phyloP scores from a whole-genome alignment of 2,113 vertebrate genomes.

The Saccopteryx bilineata region DNA sequence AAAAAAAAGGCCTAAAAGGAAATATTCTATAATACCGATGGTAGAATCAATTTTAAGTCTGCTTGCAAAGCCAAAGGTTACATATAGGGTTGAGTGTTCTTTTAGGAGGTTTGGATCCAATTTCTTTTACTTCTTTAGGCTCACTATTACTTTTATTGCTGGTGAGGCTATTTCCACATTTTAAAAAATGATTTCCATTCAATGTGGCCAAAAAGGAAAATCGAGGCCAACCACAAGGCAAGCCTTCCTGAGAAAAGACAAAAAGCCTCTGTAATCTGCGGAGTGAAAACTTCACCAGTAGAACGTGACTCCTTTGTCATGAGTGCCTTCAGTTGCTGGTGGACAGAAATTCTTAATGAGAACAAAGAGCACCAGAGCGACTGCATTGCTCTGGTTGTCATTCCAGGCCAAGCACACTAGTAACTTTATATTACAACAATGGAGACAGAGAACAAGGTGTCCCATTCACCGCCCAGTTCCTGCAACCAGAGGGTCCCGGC shows the following conservation, averaged over 20 bases:
- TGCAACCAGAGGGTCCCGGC: not conserved
- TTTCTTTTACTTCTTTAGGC: slow-evolving; percentile 33
- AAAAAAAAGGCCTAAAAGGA: not conserved
- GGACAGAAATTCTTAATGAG: slow-evolving; percentile 58
- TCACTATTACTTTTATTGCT: slow-evolving; percentile 44
- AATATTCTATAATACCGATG: not conserved
- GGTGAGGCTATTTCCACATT: slow-evolving; percentile 53
- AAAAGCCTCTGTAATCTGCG: slow-evolving; percentile 69
- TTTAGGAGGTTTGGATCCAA: not conserved
- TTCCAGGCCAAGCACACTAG: not conserved
- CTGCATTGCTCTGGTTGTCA: not conserved
- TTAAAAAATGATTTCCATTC: slow-evolving; percentile 70
- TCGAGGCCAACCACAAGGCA: slow-evolving; percentile 45
- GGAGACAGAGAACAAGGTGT: slow-evolving; percentile 73
- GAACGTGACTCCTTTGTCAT: slow-evolving; percentile 67
- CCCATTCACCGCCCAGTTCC: slow-evolving; percentile 53
- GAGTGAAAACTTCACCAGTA: slow-evolving; percentile 60
- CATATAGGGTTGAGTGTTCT: not conserved
- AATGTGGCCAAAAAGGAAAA: slow-evolving; percentile 63
- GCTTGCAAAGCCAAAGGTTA: slow-evolving; percentile 22
- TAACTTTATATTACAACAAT: slow-evolving; percentile 69
- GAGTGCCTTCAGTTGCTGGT: slow-evolving; percentile 50
- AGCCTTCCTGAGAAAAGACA: slow-evolving; percentile 68
- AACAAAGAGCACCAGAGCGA: slow-evolving; percentile 72
- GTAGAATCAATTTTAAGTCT: not conserved